Evolutionary conservation across 2,888 invertebrate species (phyloP).

Genomic region (Cryptus armator): DNA sequence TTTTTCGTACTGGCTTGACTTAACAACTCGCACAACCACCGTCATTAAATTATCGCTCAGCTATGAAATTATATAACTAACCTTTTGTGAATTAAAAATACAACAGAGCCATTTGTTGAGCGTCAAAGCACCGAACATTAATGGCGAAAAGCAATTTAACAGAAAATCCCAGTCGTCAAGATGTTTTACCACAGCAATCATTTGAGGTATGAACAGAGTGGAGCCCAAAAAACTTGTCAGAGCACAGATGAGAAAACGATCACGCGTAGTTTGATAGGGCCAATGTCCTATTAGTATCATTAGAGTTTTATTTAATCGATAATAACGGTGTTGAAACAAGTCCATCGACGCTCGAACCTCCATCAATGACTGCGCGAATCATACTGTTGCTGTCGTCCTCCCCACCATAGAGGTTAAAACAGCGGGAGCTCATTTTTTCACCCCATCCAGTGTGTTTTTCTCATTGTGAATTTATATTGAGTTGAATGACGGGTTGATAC

Average conservation of each 20-base stretch:
- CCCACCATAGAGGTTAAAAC: no score
- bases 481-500: no score
- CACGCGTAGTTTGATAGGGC: constrained; percentile 40
- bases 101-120: neutral
- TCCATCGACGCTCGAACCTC: constrained; percentile 26
- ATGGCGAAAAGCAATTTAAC: neutral
- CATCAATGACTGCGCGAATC: neutral
- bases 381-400: neutral
- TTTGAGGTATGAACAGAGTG: neutral
- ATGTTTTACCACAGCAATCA: neutral
- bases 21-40: neutral
- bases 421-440: no score
- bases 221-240: neutral
- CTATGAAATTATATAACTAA: neutral
- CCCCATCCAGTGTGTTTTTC: no score
- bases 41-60: no score
- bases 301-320: constrained; percentile 39
- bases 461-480: no score
- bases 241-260: neutral
- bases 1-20: neutral
- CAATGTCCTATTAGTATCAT: constrained; percentile 48
- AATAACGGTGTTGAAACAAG: constrained; percentile 38
- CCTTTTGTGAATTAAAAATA: neutral
- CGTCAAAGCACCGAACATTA: neutral
- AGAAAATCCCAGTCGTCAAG: neutral